These are phyloP conservation scores for Orthonevra nobilis DNA, from an alignment of 2,888 invertebrate genomes.

Conservation along the genomic window DNA sequence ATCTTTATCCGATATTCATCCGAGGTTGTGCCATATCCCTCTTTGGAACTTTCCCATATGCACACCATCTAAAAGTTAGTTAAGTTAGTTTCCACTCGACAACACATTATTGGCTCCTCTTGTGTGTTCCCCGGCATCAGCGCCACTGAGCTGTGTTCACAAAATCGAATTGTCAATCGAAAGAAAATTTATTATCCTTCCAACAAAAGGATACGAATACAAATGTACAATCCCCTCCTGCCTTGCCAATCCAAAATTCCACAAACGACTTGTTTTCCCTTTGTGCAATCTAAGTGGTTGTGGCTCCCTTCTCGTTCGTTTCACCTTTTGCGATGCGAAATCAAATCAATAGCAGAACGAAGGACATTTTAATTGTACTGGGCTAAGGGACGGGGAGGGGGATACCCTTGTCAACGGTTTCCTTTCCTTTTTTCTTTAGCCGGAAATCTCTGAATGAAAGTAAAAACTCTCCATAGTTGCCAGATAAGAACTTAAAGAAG, in stretches of 20 bases:
- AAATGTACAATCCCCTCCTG: no score
- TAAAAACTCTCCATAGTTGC: constrained; percentile 26
- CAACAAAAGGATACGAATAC: constrained; percentile 48
- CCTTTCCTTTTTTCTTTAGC: background rate
- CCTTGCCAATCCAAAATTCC: constrained; percentile 13
- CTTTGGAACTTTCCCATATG: constrained; percentile 42
- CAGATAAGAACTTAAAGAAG: constrained; percentile 19
- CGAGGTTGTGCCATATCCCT: background rate
- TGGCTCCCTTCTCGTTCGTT: background rate
- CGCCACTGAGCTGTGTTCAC: constrained; percentile 69
- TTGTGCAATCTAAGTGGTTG: constrained; percentile 5
- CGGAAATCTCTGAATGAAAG: no score
- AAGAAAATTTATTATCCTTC: constrained; percentile 61
- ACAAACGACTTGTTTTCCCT: constrained; percentile 7
- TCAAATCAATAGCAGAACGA: constrained; percentile 8
- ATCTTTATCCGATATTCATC: constrained; percentile 5
- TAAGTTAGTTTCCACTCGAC: constrained; percentile 68
- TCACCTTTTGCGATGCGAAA: constrained; percentile 1
- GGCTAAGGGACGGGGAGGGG: no score
- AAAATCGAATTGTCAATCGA: constrained; percentile 70
- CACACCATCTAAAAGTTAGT: constrained; percentile 41
- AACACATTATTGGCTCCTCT: constrained; percentile 63
- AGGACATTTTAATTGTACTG: constrained; percentile 56
- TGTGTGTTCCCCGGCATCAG: constrained; percentile 33
- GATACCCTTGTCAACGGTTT: constrained; percentile 16